phyloP scores from a whole-genome alignment of 2,888 invertebrate genomes.

The Meliscaeva auricollis region DNA sequence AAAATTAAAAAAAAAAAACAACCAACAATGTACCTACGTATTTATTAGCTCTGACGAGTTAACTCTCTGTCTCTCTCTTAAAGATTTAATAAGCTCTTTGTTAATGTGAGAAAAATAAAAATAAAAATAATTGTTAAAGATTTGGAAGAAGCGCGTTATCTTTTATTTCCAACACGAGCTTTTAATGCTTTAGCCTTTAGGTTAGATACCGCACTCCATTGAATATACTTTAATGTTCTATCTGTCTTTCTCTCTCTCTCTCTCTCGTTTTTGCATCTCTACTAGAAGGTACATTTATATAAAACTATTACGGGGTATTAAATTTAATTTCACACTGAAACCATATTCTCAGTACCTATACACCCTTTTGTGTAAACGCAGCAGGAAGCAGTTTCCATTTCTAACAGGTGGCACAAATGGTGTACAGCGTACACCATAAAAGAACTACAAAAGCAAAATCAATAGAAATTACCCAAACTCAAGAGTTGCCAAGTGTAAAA shows the following conservation, averaged over 20 bases:
- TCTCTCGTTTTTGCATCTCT: neutral
- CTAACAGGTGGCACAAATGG: conserved; percentile 11
- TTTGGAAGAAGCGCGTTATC: neutral
- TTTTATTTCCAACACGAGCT: neutral
- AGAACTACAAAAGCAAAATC: neutral
- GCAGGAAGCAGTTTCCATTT: neutral
- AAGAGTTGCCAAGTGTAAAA: neutral
- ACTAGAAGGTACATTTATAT: neutral
- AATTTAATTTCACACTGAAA: neutral
- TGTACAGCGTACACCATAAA: neutral
- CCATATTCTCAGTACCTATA: neutral
- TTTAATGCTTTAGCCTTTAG: neutral
- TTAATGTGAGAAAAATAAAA: neutral
- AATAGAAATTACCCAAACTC: conserved; percentile 8
- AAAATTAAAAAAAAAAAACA: neutral
- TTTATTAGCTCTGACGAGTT: too few species aligned
- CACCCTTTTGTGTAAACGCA: neutral
- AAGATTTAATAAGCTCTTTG: neutral
- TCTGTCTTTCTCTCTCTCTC: too few species aligned
- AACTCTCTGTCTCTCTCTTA: neutral
- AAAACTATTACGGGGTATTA: neutral
- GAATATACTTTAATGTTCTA: too few species aligned
- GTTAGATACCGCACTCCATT: too few species aligned
- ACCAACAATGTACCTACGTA: too few species aligned
- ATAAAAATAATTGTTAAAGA: too few species aligned